Conservation (phyloP, 2,797 vertebrate species). For the Crocodylus rhombifer region DNA sequence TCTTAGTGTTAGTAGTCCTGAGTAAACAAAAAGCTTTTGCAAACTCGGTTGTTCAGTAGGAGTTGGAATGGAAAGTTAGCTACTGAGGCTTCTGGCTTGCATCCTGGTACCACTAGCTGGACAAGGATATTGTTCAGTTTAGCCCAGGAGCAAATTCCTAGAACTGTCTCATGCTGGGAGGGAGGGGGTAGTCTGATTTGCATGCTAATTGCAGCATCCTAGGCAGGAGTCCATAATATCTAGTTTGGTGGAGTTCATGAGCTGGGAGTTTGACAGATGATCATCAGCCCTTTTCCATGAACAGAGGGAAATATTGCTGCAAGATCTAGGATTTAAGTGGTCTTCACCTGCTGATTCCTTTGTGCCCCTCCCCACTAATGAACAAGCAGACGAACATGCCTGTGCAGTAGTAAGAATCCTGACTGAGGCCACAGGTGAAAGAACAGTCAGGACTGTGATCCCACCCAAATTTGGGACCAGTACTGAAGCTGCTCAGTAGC, state of each 20-base stretch:
- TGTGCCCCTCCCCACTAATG: rapidly evolving
- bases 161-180: constrained; percentile 44
- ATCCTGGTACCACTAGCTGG: constrained; percentile 63
- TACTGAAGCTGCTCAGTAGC: background rate
- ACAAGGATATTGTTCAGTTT: constrained; percentile 56
- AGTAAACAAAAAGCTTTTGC: background rate
- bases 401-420: rapidly evolving
- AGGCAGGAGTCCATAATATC: constrained; percentile 25
- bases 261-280: constrained; percentile 57
- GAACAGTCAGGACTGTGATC: background rate
- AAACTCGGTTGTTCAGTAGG: background rate
- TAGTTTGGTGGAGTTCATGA: background rate
- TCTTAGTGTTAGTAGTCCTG: background rate
- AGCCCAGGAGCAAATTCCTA: constrained; percentile 63
- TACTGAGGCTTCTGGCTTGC: constrained; percentile 63
- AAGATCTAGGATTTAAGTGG: constrained; percentile 20
- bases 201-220: constrained; percentile 35
- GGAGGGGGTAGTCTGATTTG: constrained; percentile 16
- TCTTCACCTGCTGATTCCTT: background rate
- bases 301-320: background rate
- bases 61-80: constrained; percentile 10
- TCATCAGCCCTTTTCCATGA: constrained; percentile 18
- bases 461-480: background rate
- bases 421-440: rapidly evolving
- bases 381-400: rapidly evolving